phyloP scores from a whole-genome alignment of 2,113 vertebrate species.

The Calypte anna region DNA sequence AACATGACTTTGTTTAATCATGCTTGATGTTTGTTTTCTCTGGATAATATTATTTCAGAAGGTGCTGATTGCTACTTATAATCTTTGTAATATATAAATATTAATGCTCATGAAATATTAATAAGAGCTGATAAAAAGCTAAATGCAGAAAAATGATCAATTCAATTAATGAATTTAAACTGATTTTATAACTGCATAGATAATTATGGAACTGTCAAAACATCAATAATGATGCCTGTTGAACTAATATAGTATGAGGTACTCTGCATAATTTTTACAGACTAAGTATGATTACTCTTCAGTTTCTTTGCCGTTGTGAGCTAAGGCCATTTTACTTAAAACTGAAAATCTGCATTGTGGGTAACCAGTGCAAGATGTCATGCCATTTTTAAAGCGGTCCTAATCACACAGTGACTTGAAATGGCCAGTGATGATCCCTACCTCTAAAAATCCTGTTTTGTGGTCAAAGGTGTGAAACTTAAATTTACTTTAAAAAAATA shows the following conservation, averaged over 20 bases:
- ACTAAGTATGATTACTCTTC: neutral
- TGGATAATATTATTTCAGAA: conserved; percentile 6
- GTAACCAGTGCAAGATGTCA: neutral
- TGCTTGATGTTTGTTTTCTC: conserved; percentile 24
- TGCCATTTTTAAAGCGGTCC: neutral
- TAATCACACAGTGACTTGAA: neutral
- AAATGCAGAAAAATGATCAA: conserved; percentile 27
- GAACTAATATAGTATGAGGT: neutral
- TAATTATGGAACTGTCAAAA: conserved; percentile 47
- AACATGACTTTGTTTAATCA: neutral
- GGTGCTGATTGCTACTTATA: conserved; percentile 48
- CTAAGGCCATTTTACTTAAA: neutral
- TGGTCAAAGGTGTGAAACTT: too few relatives aligned
- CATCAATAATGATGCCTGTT: neutral
- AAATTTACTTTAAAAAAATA: too few relatives aligned
- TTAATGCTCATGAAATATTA: conserved; percentile 30
- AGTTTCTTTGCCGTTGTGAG: neutral
- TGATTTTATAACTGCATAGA: conserved; percentile 26
- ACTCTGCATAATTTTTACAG: neutral
- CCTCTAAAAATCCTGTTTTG: neutral
- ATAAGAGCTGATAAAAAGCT: conserved; percentile 23
- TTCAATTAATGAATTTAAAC: conserved; percentile 40
- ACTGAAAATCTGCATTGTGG: neutral
- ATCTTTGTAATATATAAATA: conserved; percentile 47
- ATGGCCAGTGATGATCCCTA: neutral